phyloP scores from a whole-genome alignment of 2,797 vertebrate genomes.

The Danionella dracula region DNA sequence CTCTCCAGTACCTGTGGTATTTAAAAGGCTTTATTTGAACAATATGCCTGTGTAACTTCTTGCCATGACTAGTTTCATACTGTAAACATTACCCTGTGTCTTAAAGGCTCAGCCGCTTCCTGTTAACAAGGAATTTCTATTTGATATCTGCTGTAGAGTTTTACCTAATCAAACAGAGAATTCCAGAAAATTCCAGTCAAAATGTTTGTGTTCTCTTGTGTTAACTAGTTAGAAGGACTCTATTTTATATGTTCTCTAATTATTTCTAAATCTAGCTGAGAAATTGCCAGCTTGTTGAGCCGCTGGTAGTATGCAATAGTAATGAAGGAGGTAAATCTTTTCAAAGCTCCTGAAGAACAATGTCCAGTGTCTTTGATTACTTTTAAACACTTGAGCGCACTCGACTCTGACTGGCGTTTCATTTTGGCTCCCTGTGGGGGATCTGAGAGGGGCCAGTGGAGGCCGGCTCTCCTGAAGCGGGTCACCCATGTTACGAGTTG shows the following conservation, averaged over 20 bases:
- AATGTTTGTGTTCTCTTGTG: no score
- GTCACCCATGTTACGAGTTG: slow-evolving; percentile 18
- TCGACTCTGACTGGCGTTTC: slow-evolving; percentile 28
- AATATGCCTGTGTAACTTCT: not conserved
- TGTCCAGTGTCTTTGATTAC: not conserved
- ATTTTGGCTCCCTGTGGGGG: slow-evolving; percentile 35
- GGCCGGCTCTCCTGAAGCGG: slow-evolving; percentile 14
- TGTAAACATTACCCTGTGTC: not conserved
- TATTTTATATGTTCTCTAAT: not conserved
- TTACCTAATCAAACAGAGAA: not conserved
- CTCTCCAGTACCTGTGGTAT: not conserved
- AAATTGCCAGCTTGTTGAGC: slow-evolving; percentile 7
- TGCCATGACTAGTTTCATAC: not conserved
- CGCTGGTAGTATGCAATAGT: slow-evolving; percentile 6
- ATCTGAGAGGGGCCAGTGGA: slow-evolving; percentile 9
- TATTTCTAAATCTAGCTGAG: not conserved
- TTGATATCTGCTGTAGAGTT: not conserved
- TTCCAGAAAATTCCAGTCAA: slow-evolving; percentile 1
- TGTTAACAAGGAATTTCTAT: not conserved
- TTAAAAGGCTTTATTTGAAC: not conserved
- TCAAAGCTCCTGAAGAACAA: not conserved
- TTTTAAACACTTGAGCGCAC: not conserved
- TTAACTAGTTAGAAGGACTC: no score
- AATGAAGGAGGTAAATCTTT: not conserved
- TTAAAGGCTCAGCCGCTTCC: not conserved